Conservation (phyloP, 2,888 invertebrate species). For the Cataglyphis cursor region DNA sequence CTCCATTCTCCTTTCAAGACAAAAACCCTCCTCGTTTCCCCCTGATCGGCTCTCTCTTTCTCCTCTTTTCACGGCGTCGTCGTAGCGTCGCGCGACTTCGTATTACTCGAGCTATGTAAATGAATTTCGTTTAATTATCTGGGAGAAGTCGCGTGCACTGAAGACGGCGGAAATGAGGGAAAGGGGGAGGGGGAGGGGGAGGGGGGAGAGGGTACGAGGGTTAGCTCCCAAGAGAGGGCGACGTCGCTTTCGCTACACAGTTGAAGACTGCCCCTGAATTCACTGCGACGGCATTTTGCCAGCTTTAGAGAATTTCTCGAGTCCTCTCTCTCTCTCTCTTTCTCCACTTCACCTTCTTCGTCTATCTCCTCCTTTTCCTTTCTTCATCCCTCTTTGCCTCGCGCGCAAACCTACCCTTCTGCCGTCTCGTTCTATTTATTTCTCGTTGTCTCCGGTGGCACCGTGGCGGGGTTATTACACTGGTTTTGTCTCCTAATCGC, state of each 20-base stretch:
- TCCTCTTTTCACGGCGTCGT: constrained; percentile 45
- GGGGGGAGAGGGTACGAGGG: constrained; percentile 45
- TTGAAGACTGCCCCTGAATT: constrained; percentile 79
- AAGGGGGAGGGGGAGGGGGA: too few relatives aligned
- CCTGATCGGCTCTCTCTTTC: constrained; percentile 8
- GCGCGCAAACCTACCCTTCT: constrained; percentile 19
- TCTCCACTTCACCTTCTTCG: constrained; percentile 17
- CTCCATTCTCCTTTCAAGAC: not conserved
- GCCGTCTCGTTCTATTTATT: constrained; percentile 44
- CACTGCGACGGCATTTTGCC: constrained; percentile 78
- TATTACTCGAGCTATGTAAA: constrained; percentile 86
- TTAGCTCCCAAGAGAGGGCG: constrained; percentile 66
- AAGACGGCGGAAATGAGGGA: constrained; percentile 66
- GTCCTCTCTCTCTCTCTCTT: not conserved
- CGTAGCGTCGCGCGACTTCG: constrained; percentile 69
- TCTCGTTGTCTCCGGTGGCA: constrained; percentile 50
- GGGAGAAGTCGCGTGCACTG: constrained; percentile 65
- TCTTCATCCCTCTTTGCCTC: not conserved
- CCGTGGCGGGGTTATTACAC: constrained; percentile 47
- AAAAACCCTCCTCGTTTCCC: constrained; percentile 21
- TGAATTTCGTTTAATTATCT: constrained; percentile 86
- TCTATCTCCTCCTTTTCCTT: constrained; percentile 22
- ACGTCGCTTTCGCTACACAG: constrained; percentile 71
- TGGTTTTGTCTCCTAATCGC: constrained; percentile 57
- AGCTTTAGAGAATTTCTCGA: constrained; percentile 71